Evolutionary conservation across 2,888 invertebrate species (phyloP), one percentile per base, ranked within the genome.

Genomic region (Atethmia centrago): DNA sequence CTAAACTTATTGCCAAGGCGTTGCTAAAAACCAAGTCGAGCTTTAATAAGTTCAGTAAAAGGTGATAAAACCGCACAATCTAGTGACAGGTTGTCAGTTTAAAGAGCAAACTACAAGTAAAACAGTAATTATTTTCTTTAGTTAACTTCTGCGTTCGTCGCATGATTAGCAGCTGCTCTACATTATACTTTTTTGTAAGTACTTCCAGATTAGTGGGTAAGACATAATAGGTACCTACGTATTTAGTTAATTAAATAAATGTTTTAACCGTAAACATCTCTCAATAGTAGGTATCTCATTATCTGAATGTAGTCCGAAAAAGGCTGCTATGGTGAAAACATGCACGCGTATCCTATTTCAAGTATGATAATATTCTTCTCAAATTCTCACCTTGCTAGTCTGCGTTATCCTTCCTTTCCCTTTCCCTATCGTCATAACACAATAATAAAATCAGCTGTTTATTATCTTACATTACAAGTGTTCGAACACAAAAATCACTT

Each of bases 401-500:
- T 31, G 47, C 70, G 40, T 68, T 76, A 80, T 73, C 67, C 62
- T 85, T 79, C 77, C 77, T 80, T 88, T 80, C 82, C 80, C 83
- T 85, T 88, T 87, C 88, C 83, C 83, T 81, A 77, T 86, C 80
- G 64, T 58, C 75, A 69, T 82, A 86, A 88, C 73, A 78, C 72
- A 80, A 86, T 79, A 82, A 92, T 94, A 94, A 94, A 93, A 86
- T 86, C 45, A 53, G 40, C 3, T 80, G 55, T 87, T 87, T 80
- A 82, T 88, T 87, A 89, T 86, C 90, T 87, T 72, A 86, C 90
- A 87, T 87, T 72, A 86, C 90, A 87, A 85, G 87, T 89, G 84
- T 90, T 89, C 86, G 87, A 85, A 90, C 87, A 93, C 93, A 93
- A 94, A 94, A 94, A 92, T 92, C 89, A 90, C 87, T 91, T 92